These are phyloP conservation scores for Osmerus mordax DNA, from an alignment of 2,113 vertebrate genomes.

Conservation along the genomic window DNA sequence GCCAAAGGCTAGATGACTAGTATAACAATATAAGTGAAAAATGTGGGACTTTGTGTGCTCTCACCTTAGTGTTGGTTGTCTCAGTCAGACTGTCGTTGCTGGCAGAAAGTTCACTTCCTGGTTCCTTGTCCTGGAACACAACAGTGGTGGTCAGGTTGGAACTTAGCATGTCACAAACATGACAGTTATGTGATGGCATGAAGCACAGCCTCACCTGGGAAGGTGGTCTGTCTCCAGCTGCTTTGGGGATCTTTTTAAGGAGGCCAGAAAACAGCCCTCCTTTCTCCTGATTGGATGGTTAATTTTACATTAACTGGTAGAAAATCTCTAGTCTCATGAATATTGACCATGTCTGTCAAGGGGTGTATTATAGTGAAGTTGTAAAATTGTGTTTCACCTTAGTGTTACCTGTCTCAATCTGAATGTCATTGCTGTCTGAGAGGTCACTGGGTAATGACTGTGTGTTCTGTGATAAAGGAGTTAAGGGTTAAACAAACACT, in stretches of 20 bases:
- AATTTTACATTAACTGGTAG: neutral
- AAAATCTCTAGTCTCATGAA: neutral
- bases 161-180: neutral
- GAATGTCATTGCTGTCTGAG: slow-evolving; percentile 31
- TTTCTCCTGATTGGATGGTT: slow-evolving; percentile 39
- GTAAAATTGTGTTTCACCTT: slow-evolving; percentile 49
- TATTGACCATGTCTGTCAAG: neutral
- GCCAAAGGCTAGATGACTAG: neutral
- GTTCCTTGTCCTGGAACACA: neutral
- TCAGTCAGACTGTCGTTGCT: slow-evolving; percentile 22
- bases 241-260: slow-evolving; percentile 50
- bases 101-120: neutral
- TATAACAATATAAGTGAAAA: neutral
- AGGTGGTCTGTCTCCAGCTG: slow-evolving; percentile 12
- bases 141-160: too few species aligned
- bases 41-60: too few species aligned
- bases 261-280: slow-evolving; percentile 45
- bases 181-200: neutral
- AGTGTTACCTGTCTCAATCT: slow-evolving; percentile 27
- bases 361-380: neutral
- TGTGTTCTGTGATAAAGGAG: slow-evolving; percentile 27
- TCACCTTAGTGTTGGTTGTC: slow-evolving; percentile 9
- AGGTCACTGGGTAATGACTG: slow-evolving; percentile 16
- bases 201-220: neutral
- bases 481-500: neutral